Evolutionary conservation across 2,113 vertebrate genomes (phyloP).

Genomic region (Athene cunicularia): DNA sequence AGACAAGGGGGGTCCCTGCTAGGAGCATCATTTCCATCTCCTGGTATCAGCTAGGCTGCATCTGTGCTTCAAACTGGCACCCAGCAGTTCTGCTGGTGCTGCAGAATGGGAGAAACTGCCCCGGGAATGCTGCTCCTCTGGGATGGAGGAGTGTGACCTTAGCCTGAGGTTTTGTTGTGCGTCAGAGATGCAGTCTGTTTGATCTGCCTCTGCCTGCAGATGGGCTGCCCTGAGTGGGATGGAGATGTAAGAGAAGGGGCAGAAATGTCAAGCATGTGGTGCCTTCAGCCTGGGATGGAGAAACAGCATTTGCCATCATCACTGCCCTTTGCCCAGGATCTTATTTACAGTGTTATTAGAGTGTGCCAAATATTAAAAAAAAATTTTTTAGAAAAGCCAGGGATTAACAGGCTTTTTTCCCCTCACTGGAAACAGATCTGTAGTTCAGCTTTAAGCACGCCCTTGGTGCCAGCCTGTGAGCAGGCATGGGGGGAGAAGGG

Average conservation of each 20-base stretch:
- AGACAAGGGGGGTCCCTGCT: neutral
- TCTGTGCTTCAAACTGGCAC: rapidly evolving
- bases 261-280: neutral
- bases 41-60: rapidly evolving
- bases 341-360: too few relatives aligned
- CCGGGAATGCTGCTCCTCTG: rapidly evolving
- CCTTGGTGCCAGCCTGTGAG: neutral
- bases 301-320: neutral
- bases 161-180: neutral
- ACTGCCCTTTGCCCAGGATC: neutral
- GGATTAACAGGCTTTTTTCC: neutral
- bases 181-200: neutral
- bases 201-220: too few relatives aligned
- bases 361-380: rapidly evolving
- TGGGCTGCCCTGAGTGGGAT: rapidly evolving
- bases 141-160: neutral
- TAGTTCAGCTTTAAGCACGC: neutral
- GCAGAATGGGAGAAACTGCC: neutral
- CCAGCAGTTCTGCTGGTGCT: neutral
- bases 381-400: neutral
- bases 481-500: neutral
- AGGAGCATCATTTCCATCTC: neutral
- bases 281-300: neutral
- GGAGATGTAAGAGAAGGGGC: neutral
- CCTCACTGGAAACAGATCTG: neutral